These are phyloP conservation scores for Thamnaconus septentrionalis DNA, from an alignment of 2,113 vertebrate genomes.

Conservation along the genomic window DNA sequence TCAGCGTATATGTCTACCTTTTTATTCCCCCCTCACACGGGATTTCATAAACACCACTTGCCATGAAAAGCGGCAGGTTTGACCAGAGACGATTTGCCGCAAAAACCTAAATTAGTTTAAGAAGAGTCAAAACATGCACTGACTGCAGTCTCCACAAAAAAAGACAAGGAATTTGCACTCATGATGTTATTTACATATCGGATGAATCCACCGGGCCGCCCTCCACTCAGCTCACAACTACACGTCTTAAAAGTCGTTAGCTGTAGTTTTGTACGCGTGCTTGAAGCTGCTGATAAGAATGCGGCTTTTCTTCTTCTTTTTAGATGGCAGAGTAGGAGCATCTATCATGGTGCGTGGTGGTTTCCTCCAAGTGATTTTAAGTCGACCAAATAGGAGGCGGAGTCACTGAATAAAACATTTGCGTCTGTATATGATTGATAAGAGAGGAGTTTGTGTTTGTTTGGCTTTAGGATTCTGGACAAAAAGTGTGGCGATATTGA, in stretches of 20 bases:
- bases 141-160: constrained; percentile 9
- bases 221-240: neutral
- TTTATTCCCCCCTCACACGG: too few species aligned
- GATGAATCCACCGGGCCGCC: constrained; percentile 11
- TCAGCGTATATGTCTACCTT: too few species aligned
- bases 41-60: too few species aligned
- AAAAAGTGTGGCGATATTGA: neutral
- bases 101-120: too few species aligned
- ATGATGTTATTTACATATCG: neutral
- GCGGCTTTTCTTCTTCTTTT: too few species aligned
- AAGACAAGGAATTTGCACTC: constrained; percentile 19
- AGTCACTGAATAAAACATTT: constrained; percentile 6
- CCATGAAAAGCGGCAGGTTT: too few species aligned
- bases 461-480: constrained; percentile 6
- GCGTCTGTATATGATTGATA: constrained; percentile 28
- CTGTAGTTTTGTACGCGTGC: constrained; percentile 53
- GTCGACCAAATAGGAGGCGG: neutral
- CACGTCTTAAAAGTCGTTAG: constrained; percentile 32
- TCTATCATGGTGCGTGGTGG: constrained; percentile 26
- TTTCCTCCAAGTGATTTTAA: constrained; percentile 18
- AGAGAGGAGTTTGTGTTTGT: constrained; percentile 28
- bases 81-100: too few species aligned
- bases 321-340: constrained; percentile 26
- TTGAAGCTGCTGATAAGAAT: constrained; percentile 45
- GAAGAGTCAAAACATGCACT: too few species aligned